phyloP scores from a whole-genome alignment of 1,140 invertebrate genomes.

The Planococcus citri region DNA sequence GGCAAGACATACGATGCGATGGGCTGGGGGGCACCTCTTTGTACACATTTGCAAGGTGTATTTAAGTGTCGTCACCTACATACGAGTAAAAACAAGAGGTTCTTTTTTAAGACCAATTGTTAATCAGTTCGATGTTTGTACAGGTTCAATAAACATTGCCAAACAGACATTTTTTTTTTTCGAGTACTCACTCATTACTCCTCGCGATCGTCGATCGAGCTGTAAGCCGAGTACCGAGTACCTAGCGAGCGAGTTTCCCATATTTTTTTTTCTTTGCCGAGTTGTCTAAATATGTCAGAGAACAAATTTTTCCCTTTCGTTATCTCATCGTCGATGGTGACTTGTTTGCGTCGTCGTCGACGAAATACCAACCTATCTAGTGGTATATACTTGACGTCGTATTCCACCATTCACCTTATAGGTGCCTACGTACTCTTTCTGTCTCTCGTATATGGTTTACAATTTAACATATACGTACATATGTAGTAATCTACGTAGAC shows the following conservation, averaged over 20 bases:
- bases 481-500: too few relatives aligned
- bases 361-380: too few relatives aligned
- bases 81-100: conserved; percentile 19
- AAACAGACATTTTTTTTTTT: conserved; percentile 14
- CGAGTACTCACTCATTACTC: conserved; percentile 1
- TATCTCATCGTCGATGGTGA: too few relatives aligned
- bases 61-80: conserved; percentile 13
- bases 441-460: too few relatives aligned
- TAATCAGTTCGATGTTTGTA: conserved; percentile 15
- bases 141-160: conserved; percentile 16
- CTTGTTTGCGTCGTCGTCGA: too few relatives aligned
- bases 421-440: too few relatives aligned
- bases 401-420: too few relatives aligned
- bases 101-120: conserved; percentile 17
- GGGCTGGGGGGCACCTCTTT: not conserved
- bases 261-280: not conserved
- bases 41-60: conserved; percentile 3
- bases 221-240: too few relatives aligned
- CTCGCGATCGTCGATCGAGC: too few relatives aligned
- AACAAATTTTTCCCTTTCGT: too few relatives aligned
- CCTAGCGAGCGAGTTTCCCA: not conserved
- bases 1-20: not conserved
- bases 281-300: not conserved
- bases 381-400: too few relatives aligned
- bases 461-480: too few relatives aligned